These are phyloP conservation scores for Tapirus indicus DNA, from an alignment of 2,797 vertebrate genomes.

Conservation along the genomic window DNA sequence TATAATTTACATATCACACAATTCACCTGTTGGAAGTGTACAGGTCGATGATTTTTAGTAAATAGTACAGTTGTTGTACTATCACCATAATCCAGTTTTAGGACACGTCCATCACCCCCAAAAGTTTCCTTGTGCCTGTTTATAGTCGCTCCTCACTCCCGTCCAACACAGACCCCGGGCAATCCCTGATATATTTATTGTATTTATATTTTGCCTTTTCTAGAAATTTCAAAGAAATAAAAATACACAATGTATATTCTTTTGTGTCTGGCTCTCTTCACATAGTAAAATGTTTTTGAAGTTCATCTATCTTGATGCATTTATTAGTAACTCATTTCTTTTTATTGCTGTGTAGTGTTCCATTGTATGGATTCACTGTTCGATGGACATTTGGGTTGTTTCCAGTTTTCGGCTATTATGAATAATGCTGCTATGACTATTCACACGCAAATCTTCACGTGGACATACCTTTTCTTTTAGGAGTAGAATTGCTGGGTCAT, in stretches of 20 bases:
- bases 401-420: neutral
- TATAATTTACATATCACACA: neutral
- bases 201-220: neutral
- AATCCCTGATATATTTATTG: neutral
- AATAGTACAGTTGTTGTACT: neutral
- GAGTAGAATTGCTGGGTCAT: slow-evolving; percentile 4
- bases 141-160: neutral
- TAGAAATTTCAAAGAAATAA: slow-evolving; percentile 15
- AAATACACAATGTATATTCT: neutral
- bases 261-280: neutral
- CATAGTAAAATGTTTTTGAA: neutral
- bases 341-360: neutral
- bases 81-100: neutral
- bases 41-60: neutral
- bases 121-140: neutral
- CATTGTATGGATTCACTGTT: neutral
- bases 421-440: neutral
- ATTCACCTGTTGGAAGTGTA: neutral
- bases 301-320: neutral
- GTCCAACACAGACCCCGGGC: neutral
- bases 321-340: neutral
- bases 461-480: neutral
- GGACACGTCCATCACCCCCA: neutral
- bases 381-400: neutral
- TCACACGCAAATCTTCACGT: neutral